Base-by-base conservation (phyloP, 2,113 vertebrate genomes). In the Casuarius casuarius region DNA sequence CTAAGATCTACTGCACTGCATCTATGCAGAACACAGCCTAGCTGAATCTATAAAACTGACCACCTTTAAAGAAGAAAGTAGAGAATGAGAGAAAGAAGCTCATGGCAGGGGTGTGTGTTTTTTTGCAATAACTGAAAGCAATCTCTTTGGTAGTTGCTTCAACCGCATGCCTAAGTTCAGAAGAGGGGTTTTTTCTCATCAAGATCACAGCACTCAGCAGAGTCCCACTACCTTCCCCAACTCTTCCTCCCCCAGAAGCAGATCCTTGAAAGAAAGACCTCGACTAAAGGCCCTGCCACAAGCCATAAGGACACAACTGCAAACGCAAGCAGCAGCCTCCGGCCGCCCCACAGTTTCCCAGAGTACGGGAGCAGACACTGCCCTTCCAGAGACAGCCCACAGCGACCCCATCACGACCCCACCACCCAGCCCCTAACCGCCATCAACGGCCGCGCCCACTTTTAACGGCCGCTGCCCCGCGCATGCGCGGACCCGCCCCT, bases 381-480 rank as follows among this genome's bases (percentile, higher is more conserved):
- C 29, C 18, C 18, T 33, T 31, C 44, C 46, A 18, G 7, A 19
- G 18, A 19, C 5, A 48, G 18, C 46, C 17, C 56, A 10, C 22
- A 59, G 10, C 56, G 9, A 18, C 56, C 29, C 17, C 9, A 33
- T 4, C 16, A 21, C 56, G 5, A 59, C 56, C 11, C 56, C 56
- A 31, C 56, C 10, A 10, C 17, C 29, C 31, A 46, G 15, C 15
- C 6, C 14, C 14, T 16, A 6, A 31, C 33, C 29, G 31, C 31
- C 31, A 10, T 31, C 17, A 59, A 59, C 56, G 16, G 29, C 56
- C 54, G 26, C 52, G 25, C 42, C 23, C 46, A 3, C 63, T 40
- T 5, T 2, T 0, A 5, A 0, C 1, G 2, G 7, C 28, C 28
- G 3, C 44, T 3, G 7, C 5, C 15, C 29, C 10, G 48, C 92